A percentile compares a stretch with the other conserved stretches of the same genome.
Conservation (phyloP, 2,797 vertebrate genomes). For the Ceyx erithaca region DNA sequence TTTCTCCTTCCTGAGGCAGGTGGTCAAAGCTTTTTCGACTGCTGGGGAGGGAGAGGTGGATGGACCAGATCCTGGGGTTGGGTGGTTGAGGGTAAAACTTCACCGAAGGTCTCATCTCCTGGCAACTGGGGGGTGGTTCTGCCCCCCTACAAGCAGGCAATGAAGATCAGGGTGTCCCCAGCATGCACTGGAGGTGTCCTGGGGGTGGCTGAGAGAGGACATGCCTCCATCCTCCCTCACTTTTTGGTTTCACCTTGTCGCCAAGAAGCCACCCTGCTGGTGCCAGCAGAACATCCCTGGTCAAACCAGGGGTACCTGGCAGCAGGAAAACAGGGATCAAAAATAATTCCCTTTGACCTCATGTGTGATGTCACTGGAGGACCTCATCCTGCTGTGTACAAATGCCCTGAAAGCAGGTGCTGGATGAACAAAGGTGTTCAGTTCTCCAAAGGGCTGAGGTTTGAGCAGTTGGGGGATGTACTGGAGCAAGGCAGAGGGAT, state of each 20-base stretch:
- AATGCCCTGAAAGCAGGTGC: neutral
- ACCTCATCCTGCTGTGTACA: neutral
- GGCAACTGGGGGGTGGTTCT: neutral
- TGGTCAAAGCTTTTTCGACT: neutral
- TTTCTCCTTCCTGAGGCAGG: neutral
- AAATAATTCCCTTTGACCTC: too few species aligned
- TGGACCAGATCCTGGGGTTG: neutral
- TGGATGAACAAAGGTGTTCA: neutral
- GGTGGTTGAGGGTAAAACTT: neutral
- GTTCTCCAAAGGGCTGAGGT: neutral
- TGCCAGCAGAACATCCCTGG: neutral
- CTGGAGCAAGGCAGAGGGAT: neutral
- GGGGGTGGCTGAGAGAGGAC: accelerated
- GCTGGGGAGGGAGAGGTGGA: neutral
- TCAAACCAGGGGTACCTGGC: neutral
- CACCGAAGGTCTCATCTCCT: neutral
- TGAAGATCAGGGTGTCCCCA: neutral
- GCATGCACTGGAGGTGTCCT: neutral
- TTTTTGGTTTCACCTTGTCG: neutral
- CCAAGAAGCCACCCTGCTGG: neutral
- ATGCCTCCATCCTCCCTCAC: neutral
- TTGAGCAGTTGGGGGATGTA: neutral
- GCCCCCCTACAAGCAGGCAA: neutral
- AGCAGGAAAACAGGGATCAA: neutral
- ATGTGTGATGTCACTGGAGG: accelerated